phyloP scores from a whole-genome alignment of 2,888 invertebrate species.

The Tigriopus californicus region DNA sequence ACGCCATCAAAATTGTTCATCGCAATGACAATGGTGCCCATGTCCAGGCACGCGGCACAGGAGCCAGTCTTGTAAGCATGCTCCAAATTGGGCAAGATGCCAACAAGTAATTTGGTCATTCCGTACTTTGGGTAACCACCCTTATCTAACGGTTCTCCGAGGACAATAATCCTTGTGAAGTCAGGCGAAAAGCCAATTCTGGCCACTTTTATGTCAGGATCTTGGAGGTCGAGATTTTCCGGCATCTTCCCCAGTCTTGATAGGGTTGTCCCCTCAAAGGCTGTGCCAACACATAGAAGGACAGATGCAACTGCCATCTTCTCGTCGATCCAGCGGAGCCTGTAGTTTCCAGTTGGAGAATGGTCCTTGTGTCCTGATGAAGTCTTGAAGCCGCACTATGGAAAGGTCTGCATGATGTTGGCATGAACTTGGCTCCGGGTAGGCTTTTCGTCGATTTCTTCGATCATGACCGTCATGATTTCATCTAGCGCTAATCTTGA shows the following conservation, averaged over 20 bases:
- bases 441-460: not conserved
- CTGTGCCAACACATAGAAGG: conserved; percentile 3
- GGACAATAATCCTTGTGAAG: not conserved
- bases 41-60: not conserved
- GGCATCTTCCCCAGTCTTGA: not conserved
- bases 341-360: not conserved
- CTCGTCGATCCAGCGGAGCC: not conserved
- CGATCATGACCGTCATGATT: not conserved
- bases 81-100: conserved; percentile 1
- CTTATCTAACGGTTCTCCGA: not conserved
- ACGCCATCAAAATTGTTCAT: not conserved
- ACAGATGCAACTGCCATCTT: conserved; percentile 1
- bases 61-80: conserved; percentile 1
- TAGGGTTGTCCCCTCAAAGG: not conserved
- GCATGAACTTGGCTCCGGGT: conserved; percentile 1
- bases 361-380: not conserved
- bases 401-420: not conserved
- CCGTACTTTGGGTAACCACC: not conserved
- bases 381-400: not conserved
- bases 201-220: not conserved
- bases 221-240: not conserved
- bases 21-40: not conserved
- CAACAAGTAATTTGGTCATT: not conserved
- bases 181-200: not conserved
- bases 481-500: not conserved